Conservation (phyloP, 1,140 invertebrate genomes). For the Megalopta genalis region DNA sequence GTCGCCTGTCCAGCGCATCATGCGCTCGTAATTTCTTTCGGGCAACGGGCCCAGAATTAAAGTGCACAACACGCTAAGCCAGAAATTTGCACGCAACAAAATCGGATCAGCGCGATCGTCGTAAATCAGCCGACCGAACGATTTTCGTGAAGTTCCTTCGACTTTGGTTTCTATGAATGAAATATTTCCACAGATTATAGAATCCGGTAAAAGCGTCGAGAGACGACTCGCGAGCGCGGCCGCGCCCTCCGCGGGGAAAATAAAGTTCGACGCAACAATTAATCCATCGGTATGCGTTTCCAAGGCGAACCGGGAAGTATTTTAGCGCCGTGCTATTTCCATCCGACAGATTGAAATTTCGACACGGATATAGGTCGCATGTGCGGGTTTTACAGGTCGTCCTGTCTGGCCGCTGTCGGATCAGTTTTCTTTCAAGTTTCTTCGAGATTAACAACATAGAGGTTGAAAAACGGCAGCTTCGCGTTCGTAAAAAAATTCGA, state of each 20-base stretch:
- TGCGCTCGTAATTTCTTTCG: neutral
- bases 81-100: slow-evolving; percentile 18
- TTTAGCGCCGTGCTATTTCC: slow-evolving; percentile 64
- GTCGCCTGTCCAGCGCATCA: neutral
- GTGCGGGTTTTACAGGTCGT: slow-evolving; percentile 36
- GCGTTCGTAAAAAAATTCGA: neutral
- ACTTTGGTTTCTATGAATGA: neutral
- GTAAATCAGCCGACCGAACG: neutral
- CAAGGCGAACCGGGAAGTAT: slow-evolving; percentile 58
- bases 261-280: slow-evolving; percentile 19
- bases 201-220: too few species aligned
- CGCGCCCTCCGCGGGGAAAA: neutral
- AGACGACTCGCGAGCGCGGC: neutral
- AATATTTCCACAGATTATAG: neutral
- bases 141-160: neutral
- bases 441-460: too few species aligned
- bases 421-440: neutral
- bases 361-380: slow-evolving; percentile 58
- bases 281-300: slow-evolving; percentile 44
- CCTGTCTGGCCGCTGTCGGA: slow-evolving; percentile 9
- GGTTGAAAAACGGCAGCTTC: too few species aligned
- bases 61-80: slow-evolving; percentile 7
- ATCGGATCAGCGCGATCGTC: neutral
- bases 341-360: slow-evolving; percentile 59
- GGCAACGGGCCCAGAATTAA: slow-evolving; percentile 42